Conservation (phyloP, 2,797 vertebrate genomes). For the Coreius guichenoti region DNA sequence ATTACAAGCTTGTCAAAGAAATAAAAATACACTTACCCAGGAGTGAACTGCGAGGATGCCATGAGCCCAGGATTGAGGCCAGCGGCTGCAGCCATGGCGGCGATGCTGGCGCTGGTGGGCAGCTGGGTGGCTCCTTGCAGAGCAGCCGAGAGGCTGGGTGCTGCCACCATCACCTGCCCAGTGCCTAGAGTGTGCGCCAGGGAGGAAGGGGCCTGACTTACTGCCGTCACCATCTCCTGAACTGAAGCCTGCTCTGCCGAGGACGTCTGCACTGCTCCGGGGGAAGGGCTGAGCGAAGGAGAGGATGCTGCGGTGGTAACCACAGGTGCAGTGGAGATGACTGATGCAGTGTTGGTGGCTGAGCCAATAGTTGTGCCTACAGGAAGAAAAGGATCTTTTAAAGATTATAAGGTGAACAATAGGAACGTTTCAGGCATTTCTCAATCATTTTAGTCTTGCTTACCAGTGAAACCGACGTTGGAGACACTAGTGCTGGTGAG, state of each 20-base stretch:
- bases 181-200: conserved; percentile 83
- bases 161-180: conserved; percentile 94
- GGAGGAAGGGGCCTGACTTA: conserved; percentile 87
- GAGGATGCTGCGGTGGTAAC: conserved; percentile 85
- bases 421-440: not conserved
- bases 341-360: conserved; percentile 88
- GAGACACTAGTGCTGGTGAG: conserved; percentile 92
- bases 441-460: conserved; percentile 20
- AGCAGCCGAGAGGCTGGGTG: conserved; percentile 87
- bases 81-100: conserved; percentile 97
- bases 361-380: conserved; percentile 87
- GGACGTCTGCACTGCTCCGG: conserved; percentile 77
- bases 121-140: conserved; percentile 90
- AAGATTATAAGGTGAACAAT: not conserved
- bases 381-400: not conserved
- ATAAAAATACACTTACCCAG: conserved; percentile 82
- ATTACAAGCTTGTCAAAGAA: not conserved
- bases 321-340: conserved; percentile 93
- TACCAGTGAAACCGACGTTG: conserved; percentile 90
- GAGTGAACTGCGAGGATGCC: conserved; percentile 93
- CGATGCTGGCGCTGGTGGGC: conserved; percentile 91
- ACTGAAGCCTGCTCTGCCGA: conserved; percentile 72
- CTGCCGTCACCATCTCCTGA: conserved; percentile 63
- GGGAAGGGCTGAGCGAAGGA: conserved; percentile 88
- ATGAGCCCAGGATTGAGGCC: conserved; percentile 94